Base-by-base conservation (phyloP, 2,888 invertebrate genomes). In the Elysia crispata region DNA sequence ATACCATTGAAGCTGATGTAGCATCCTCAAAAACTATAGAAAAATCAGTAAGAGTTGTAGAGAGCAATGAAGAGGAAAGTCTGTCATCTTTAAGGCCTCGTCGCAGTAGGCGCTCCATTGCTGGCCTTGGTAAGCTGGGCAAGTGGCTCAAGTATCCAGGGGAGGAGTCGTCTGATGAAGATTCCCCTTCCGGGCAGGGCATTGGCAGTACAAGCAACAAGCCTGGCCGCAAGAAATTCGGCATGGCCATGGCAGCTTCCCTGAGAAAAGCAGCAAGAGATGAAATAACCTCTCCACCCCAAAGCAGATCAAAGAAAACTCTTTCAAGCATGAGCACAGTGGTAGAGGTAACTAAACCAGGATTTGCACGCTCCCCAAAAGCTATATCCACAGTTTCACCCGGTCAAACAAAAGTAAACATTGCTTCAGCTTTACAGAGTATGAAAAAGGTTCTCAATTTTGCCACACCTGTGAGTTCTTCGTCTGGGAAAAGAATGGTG, bases 71-170 rank as follows among this genome's bases (percentile, higher is more conserved):
- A 23, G 60, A 23, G 6, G 13, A 18, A 18, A 66, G 74, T 57
- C 70, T 67, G 62, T 64, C 72, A 25, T 72, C 64, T 30, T 1
- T 1, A 0, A 70, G 80, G 28, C 80, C 72, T 20, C 28, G 76
- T 18, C 28, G 80, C 3, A 76, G 80, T 54, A 25, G 54, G 33
- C 70, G 80, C 20, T 60, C 64, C 13, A 57, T 76, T 18, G 70
- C 66, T n/a, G 76, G 76, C 18, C 30, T 80, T 0, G 76, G 76
- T 15, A 80, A 80, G 41, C 30, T 80, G 28, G 70, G 80, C 31
- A 80, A 80, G 30, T 80, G 80, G 80, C 70, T 80, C 11, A 80
- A 80, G 62, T 80, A 80, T n/a, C 80, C 80, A 50, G 80, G 80
- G 0, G 80, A 80, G 30, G 76, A 49, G 1, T 79, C 79, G 20